phyloP scores from a whole-genome alignment of 2,797 vertebrate genomes.

The Rhincodon typus region DNA sequence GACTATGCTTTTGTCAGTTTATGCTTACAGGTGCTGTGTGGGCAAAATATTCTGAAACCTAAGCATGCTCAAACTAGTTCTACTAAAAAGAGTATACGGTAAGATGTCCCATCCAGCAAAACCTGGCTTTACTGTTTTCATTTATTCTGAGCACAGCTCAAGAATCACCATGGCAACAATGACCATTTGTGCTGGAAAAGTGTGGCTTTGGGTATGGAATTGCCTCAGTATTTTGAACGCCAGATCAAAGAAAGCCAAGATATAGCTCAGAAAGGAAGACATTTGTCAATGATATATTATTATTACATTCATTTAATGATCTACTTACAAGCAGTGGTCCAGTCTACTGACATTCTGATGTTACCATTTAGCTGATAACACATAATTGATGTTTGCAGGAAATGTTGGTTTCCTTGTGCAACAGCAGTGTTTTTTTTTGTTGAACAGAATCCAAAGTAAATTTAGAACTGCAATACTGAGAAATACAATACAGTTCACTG shows the following conservation, averaged over 20 bases:
- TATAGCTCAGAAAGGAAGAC: conserved; percentile 6
- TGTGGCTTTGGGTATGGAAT: neutral
- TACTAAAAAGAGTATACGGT: neutral
- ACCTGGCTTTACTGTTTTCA: neutral
- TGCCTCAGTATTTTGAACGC: neutral
- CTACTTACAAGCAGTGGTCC: neutral
- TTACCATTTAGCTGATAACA: neutral
- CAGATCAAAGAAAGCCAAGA: neutral
- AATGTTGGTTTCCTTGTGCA: neutral
- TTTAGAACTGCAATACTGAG: neutral
- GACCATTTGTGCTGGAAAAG: neutral
- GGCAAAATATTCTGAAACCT: neutral
- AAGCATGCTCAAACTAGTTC: neutral
- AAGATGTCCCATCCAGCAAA: neutral
- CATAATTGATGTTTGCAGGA: neutral
- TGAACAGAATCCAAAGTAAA: conserved; percentile 19
- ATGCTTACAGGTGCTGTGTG: neutral
- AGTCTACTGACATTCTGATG: neutral
- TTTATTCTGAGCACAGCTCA: conserved; percentile 1
- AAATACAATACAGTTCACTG: neutral
- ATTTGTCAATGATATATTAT: neutral
- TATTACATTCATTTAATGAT: conserved; percentile 13
- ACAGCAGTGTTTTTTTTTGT: neutral
- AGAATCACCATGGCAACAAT: neutral
- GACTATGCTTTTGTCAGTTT: neutral